Base-by-base conservation (phyloP, 2,888 invertebrate genomes). In the Acanthoscelides obtectus region DNA sequence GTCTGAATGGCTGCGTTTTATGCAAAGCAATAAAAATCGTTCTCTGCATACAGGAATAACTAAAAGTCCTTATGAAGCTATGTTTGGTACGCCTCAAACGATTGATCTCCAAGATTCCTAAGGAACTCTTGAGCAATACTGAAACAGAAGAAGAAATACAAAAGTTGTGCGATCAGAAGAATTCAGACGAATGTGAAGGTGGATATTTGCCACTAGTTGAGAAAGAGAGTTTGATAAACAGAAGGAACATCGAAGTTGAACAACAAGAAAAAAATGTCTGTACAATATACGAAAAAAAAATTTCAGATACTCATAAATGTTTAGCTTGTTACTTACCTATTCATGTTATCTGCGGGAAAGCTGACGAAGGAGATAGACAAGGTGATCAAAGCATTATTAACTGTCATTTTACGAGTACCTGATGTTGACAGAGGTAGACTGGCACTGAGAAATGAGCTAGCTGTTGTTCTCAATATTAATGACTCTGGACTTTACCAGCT, bases 11-110 rank as follows among this genome's bases (percentile, higher is more conserved):
- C n/a, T n/a, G n/a, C n/a, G n/a, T n/a, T n/a, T n/a, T n/a, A n/a
- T n/a, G n/a, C n/a, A n/a, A n/a, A n/a, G n/a, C n/a, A n/a, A n/a
- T 71, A 72, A 72, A 72, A 72, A 72, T 72, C 66, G 64, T 66
- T 72, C 66, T 71, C 45, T 72, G 27, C 70, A 71, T 70, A 70
- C 71, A 71, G 70, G 64, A 71, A 71, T 68, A 71, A 72, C 67
- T 25, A 70, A 71, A 72, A 72, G 68, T 72, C 69, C 69, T 71
- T 72, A 72, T 71, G 71, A 72, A 45, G 71, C 71, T 21, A 69
- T 69, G 71, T 71, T 71, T 20, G 66, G 65, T 22, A 21, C 4
- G 69, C 68, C 68, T 22, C 66, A 72, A 71, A 72, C 22, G 25
- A 69, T 72, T n/a, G 71, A 25, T 64, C 73, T 72, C 20, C 64